Evolutionary conservation across 2,113 vertebrate genomes (phyloP).

Genomic region (Plectropomus leopardus): DNA sequence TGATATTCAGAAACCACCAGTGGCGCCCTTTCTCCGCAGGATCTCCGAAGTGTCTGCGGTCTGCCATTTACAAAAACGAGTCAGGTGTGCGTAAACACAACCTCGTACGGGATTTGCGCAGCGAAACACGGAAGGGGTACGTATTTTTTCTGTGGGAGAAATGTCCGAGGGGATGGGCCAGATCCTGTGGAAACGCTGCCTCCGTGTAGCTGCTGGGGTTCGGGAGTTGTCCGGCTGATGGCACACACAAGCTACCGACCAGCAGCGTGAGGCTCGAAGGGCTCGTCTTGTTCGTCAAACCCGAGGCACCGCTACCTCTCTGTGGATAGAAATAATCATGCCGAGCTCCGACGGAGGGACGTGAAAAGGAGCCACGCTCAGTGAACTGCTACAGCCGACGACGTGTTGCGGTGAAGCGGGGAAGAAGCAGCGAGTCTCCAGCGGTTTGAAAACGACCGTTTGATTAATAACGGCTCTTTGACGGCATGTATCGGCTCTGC

Average conservation of each 20-base stretch:
- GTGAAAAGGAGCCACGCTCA: constrained; percentile 35
- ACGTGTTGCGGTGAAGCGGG: constrained; percentile 69
- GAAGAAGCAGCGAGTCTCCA: neutral
- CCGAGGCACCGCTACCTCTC: neutral
- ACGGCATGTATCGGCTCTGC: constrained; percentile 32
- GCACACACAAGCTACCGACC: constrained; percentile 35
- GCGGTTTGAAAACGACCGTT: constrained; percentile 13
- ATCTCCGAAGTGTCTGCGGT: constrained; percentile 36
- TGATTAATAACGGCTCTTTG: constrained; percentile 22
- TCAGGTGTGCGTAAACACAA: constrained; percentile 67
- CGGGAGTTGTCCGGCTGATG: constrained; percentile 70
- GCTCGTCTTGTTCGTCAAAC: constrained; percentile 10
- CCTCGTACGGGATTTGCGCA: constrained; percentile 51
- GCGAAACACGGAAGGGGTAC: constrained; percentile 57
- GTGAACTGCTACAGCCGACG: constrained; percentile 57
- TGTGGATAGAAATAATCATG: constrained; percentile 23
- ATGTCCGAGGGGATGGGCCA: constrained; percentile 70
- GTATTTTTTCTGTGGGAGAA: constrained; percentile 55
- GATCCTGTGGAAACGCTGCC: constrained; percentile 62
- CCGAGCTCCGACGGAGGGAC: constrained; percentile 37
- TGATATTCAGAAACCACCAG: constrained; percentile 70
- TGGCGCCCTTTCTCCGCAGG: constrained; percentile 70
- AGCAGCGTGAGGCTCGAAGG: constrained; percentile 7
- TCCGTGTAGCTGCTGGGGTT: constrained; percentile 39
- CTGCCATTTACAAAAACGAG: constrained; percentile 19